Evolutionary conservation across 2,797 vertebrate genomes (phyloP).

Genomic region (Gallirallus australis): DNA sequence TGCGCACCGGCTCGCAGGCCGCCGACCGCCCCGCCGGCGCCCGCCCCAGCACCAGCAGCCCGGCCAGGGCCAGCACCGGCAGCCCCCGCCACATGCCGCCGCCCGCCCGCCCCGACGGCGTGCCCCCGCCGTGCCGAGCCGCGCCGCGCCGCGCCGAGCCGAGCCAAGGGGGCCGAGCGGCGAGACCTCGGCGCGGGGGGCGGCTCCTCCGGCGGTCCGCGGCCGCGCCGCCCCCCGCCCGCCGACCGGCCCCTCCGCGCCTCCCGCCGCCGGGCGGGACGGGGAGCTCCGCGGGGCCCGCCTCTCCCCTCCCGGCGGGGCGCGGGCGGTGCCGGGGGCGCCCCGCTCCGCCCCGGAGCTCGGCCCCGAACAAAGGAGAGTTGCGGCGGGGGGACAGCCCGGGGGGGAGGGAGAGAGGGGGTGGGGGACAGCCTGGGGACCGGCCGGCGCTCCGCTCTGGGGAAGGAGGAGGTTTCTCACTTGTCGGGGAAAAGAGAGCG

Average conservation of each 20-base stretch:
- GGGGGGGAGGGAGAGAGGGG: no score
- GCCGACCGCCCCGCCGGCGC: conserved; percentile 77
- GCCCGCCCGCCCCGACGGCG: neutral
- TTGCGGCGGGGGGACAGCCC: no score
- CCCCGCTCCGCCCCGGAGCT: neutral
- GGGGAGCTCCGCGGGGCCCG: neutral
- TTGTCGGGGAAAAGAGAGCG: no score
- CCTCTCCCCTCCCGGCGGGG: neutral
- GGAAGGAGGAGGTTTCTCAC: no score
- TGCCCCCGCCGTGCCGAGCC: no score
- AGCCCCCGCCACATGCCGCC: neutral
- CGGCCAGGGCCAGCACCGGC: conserved; percentile 65
- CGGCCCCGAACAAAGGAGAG: neutral
- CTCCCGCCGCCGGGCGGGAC: neutral
- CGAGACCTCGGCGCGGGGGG: neutral
- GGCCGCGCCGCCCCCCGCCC: neutral
- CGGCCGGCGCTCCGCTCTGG: no score
- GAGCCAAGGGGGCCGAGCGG: neutral
- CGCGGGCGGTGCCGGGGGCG: neutral
- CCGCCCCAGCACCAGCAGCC: conserved; percentile 72
- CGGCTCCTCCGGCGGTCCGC: neutral
- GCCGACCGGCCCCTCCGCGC: neutral
- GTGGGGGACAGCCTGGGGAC: no score
- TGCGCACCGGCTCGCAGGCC: conserved; percentile 92
- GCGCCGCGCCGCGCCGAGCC: neutral